Conservation (phyloP, 1,140 invertebrate species). For the Brachionus manjavacas region DNA sequence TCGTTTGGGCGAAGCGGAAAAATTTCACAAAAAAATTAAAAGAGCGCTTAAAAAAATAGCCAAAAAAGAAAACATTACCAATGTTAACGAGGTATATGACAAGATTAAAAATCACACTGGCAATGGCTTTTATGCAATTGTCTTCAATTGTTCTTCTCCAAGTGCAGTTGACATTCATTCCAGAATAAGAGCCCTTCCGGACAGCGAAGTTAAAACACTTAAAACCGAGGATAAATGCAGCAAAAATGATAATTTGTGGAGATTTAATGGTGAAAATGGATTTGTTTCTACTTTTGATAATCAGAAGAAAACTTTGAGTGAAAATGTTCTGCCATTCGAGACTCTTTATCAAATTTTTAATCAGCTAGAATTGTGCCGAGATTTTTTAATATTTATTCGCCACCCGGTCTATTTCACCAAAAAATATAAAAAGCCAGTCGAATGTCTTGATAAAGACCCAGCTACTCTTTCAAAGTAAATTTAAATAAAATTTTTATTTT, state of each 20-base stretch:
- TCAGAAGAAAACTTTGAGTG: neutral
- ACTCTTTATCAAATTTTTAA: neutral
- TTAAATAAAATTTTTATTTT: neutral
- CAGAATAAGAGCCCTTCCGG: neutral
- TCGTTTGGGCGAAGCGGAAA: neutral
- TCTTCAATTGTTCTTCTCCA: neutral
- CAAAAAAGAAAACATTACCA: neutral
- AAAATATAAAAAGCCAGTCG: neutral
- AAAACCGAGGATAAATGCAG: neutral
- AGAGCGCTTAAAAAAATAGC: neutral
- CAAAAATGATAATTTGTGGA: neutral
- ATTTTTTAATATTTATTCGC: neutral
- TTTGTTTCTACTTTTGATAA: conserved; percentile 5
- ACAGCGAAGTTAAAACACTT: neutral
- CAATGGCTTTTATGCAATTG: conserved; percentile 21
- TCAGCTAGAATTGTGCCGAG: neutral
- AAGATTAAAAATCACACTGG: conserved; percentile 26
- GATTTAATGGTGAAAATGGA: neutral
- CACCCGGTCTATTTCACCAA: conserved; percentile 10
- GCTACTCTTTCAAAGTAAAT: neutral
- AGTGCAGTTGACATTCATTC: neutral
- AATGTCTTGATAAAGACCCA: neutral
- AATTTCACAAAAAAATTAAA: conserved; percentile 12
- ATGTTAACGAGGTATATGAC: neutral
- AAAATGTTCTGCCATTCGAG: neutral